phyloP scores from a whole-genome alignment of 2,888 invertebrate genomes.

The Clanis bilineata region DNA sequence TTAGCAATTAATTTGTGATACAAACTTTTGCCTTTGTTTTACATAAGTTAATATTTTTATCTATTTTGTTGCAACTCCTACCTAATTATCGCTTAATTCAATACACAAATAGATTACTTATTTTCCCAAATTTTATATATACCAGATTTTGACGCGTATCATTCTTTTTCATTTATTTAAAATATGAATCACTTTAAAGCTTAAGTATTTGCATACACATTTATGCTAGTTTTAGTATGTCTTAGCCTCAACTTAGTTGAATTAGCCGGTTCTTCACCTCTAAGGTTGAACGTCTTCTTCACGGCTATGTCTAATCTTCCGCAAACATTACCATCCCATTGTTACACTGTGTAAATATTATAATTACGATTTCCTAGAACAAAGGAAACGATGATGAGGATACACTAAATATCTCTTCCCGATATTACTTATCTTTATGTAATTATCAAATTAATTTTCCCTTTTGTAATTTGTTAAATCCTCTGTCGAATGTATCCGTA shows the following conservation, averaged over 20 bases:
- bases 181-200: not conserved
- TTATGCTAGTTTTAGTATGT: too few species aligned
- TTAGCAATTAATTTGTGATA: too few species aligned
- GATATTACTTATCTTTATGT: constrained; percentile 3
- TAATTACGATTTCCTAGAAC: constrained; percentile 23
- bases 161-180: too few species aligned
- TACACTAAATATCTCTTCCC: constrained; percentile 30
- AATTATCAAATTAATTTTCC: constrained; percentile 18
- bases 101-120: too few species aligned
- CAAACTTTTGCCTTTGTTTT: too few species aligned
- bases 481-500: not conserved
- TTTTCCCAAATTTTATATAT: too few species aligned
- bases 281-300: not conserved
- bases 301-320: constrained; percentile 2
- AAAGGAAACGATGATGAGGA: constrained; percentile 28
- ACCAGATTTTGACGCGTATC: too few species aligned
- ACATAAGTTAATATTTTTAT: too few species aligned
- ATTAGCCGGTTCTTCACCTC: constrained; percentile 5
- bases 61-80: too few species aligned
- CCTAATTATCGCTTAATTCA: too few species aligned
- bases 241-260: not conserved
- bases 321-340: constrained; percentile 2
- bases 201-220: too few species aligned
- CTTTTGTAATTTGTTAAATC: not conserved
- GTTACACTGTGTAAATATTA: constrained; percentile 6